phyloP scores from a whole-genome alignment of 92 coral and sea anemone genomes.

The Zoanthus solanderi region DNA sequence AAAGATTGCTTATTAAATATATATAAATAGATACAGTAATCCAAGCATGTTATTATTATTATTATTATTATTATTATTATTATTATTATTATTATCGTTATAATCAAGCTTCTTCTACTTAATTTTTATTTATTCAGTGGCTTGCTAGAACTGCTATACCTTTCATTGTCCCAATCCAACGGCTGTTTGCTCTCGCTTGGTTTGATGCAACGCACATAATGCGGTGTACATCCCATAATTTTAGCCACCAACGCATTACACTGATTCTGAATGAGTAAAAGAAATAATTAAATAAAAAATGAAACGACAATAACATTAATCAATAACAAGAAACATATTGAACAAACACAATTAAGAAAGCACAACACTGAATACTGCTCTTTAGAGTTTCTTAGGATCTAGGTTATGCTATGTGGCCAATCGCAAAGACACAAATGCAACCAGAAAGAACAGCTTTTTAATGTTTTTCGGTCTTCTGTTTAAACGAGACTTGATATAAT shows the following conservation, averaged over 20 bases:
- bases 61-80: too few species aligned
- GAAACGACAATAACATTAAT: neutral
- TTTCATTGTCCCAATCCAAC: slow-evolving; percentile 87
- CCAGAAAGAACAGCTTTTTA: neutral
- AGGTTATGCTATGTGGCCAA: too few species aligned
- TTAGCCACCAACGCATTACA: slow-evolving; percentile 81
- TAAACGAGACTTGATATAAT: too few species aligned
- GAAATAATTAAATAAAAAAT: neutral
- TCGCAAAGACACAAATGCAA: too few species aligned
- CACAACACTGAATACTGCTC: neutral
- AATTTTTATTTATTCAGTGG: too few species aligned
- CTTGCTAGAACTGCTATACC: slow-evolving; percentile 28
- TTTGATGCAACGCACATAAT: slow-evolving; percentile 92
- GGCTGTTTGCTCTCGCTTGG: slow-evolving; percentile 87
- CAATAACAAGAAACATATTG: too few species aligned
- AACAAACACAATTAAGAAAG: neutral
- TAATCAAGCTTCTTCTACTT: too few species aligned
- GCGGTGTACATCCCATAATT: slow-evolving; percentile 91
- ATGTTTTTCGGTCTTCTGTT: too few species aligned
- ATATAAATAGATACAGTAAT: too few species aligned
- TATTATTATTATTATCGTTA: too few species aligned
- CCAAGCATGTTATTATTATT: too few species aligned
- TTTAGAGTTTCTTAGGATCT: neutral
- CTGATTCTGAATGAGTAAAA: slow-evolving; percentile 64
- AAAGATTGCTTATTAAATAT: too few species aligned